Conservation (phyloP, 2,888 invertebrate species). For the Cartodere bifasciata region DNA sequence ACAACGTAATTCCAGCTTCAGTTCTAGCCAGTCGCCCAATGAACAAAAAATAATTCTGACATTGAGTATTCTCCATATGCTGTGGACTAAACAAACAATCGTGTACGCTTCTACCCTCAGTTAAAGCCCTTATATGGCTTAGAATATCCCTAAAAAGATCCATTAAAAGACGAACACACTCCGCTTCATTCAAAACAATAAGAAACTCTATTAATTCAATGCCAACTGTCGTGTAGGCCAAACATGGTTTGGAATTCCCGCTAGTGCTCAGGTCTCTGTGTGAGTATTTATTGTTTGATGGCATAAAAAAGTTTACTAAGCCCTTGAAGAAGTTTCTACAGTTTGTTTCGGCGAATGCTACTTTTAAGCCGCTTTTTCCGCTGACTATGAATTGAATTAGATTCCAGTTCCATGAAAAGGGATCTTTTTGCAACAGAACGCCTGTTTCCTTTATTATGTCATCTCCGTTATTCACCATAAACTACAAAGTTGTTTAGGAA, state of each 20-base stretch:
- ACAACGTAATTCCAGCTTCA: conserved; percentile 51
- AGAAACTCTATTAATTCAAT: conserved; percentile 66
- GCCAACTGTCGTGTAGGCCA: conserved; percentile 53
- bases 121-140: conserved; percentile 58
- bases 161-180: conserved; percentile 45
- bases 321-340: conserved; percentile 58
- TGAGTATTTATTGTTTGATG: conserved; percentile 78
- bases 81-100: conserved; percentile 82
- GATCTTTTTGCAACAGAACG: conserved; percentile 68
- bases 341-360: conserved; percentile 26
- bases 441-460: conserved; percentile 67
- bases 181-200: conserved; percentile 29
- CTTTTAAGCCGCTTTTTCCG: conserved; percentile 20
- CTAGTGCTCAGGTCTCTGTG: conserved; percentile 52
- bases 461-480: conserved; percentile 34
- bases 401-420: conserved; percentile 85
- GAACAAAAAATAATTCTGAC: conserved; percentile 90
- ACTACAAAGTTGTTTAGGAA: conserved; percentile 21
- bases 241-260: conserved; percentile 42
- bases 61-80: conserved; percentile 77
- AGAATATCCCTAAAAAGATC: conserved; percentile 73
- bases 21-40: conserved; percentile 75
- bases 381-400: conserved; percentile 72
- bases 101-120: conserved; percentile 62
- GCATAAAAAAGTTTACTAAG: conserved; percentile 74